A percentile compares a stretch with the other conserved stretches of the same genome.
Evolutionary conservation across 2,888 invertebrate species (phyloP).

Genomic region (Cryptosula pallasiana): DNA sequence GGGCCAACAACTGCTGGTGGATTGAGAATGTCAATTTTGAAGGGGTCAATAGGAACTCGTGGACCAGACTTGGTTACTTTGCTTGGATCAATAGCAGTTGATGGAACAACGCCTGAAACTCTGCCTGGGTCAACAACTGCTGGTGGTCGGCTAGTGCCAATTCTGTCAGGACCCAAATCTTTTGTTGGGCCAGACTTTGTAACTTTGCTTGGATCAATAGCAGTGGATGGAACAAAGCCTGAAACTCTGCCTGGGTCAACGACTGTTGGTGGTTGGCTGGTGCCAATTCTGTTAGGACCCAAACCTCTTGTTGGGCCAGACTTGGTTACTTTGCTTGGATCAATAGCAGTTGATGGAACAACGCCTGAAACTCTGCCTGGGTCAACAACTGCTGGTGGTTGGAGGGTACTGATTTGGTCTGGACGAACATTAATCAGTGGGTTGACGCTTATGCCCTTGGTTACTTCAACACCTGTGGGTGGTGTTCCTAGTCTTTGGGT

Average conservation of each 20-base stretch:
- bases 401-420: background rate
- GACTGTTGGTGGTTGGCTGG: background rate
- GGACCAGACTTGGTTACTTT: background rate
- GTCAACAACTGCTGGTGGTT: background rate
- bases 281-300: background rate
- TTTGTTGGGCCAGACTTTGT: background rate
- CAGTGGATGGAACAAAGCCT: background rate
- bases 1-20: background rate
- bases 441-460: background rate
- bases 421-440: background rate
- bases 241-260: background rate
- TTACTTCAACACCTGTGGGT: background rate
- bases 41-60: background rate
- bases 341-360: background rate
- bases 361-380: background rate
- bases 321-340: background rate
- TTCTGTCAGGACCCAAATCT: background rate
- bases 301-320: background rate
- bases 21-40: background rate
- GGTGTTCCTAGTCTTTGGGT: background rate
- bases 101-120: background rate
- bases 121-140: background rate
- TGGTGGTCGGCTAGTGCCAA: background rate
- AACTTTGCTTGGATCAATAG: background rate
- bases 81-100: background rate